Evolutionary conservation across 2,113 vertebrate species (phyloP).

Genomic region (Corynorhinus townsendii): DNA sequence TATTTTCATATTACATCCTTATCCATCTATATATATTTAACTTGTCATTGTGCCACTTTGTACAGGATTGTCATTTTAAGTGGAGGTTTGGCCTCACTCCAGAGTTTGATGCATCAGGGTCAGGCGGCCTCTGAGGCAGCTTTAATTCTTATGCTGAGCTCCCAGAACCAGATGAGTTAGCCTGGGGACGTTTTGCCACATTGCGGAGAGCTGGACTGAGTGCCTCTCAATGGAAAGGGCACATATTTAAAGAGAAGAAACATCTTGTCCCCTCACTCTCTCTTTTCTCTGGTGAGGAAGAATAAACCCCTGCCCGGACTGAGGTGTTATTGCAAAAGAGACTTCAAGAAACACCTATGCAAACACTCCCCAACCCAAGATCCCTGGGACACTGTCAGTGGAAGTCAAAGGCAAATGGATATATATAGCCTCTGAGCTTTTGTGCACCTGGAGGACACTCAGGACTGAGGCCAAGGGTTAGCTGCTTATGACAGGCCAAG

Average conservation of each 20-base stretch:
- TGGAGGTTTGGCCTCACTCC: constrained; percentile 75
- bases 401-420: neutral
- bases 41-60: constrained; percentile 53
- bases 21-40: constrained; percentile 30
- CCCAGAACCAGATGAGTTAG: neutral
- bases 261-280: neutral
- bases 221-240: neutral
- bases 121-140: constrained; percentile 3
- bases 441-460: neutral
- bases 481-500: neutral
- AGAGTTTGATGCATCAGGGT: constrained; percentile 67
- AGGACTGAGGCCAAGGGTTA: neutral
- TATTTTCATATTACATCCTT: constrained; percentile 33
- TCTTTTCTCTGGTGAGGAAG: neutral
- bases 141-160: constrained; percentile 51
- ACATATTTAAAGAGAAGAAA: neutral
- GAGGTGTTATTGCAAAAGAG: neutral
- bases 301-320: neutral
- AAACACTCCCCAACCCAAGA: neutral
- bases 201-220: neutral
- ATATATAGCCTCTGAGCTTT: neutral
- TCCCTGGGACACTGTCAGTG: neutral
- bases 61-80: constrained; percentile 69
- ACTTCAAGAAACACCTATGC: neutral
- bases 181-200: neutral